A percentile compares a stretch with the other conserved stretches of the same genome.
Conservation (phyloP, 1,140 invertebrate genomes). For the Coboldia fuscipes region DNA sequence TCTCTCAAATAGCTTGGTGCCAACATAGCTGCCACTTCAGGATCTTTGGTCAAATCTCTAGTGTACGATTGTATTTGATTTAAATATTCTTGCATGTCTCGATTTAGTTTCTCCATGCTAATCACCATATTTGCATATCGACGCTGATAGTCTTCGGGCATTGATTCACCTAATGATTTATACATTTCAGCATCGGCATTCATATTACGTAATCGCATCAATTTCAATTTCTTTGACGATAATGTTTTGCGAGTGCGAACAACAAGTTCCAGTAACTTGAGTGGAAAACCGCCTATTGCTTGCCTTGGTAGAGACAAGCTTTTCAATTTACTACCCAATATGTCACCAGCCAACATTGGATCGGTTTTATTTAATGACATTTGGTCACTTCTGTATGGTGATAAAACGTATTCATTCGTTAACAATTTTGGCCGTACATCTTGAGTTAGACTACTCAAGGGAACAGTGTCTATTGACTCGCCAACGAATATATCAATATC, state of each 20-base stretch:
- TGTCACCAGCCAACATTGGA: slow-evolving; percentile 27
- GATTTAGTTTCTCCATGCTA: slow-evolving; percentile 80
- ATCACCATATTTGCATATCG: slow-evolving; percentile 76
- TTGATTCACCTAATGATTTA: slow-evolving; percentile 50
- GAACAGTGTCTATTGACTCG: slow-evolving; percentile 77
- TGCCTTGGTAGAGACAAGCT: slow-evolving; percentile 15
- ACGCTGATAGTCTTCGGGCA: slow-evolving; percentile 70
- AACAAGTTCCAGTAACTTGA: slow-evolving; percentile 66
- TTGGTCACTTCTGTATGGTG: no score
- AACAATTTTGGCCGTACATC: slow-evolving; percentile 38
- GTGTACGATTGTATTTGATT: slow-evolving; percentile 68
- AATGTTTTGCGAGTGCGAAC: slow-evolving; percentile 74
- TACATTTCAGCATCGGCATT: slow-evolving; percentile 79
- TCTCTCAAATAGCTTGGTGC: slow-evolving; percentile 71
- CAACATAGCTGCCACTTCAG: slow-evolving; percentile 67
- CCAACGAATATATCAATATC: slow-evolving; percentile 93
- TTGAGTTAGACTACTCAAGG: slow-evolving; percentile 65
- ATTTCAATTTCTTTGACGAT: slow-evolving; percentile 58
- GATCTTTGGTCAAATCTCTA: slow-evolving; percentile 70
- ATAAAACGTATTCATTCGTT: no score
- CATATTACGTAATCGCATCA: slow-evolving; percentile 63
- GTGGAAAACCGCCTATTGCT: slow-evolving; percentile 59
- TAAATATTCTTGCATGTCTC: slow-evolving; percentile 65
- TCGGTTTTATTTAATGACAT: slow-evolving; percentile 26
- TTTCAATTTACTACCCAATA: slow-evolving; percentile 11